phyloP scores from a whole-genome alignment of 2,797 vertebrate species.

The Sebastes iracundus region DNA sequence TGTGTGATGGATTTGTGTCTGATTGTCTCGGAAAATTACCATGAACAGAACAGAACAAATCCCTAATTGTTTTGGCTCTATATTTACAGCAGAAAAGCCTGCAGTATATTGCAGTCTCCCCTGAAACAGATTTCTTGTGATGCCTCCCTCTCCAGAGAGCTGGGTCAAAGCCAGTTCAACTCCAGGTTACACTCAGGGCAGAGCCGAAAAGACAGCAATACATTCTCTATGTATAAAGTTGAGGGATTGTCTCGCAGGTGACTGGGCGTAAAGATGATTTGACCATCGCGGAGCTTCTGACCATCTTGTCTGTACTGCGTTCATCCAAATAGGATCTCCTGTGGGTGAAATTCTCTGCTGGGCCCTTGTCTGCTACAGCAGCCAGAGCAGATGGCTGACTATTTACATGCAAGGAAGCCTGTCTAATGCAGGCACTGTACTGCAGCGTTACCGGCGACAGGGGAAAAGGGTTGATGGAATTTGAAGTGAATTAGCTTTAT shows the following conservation, averaged over 20 bases:
- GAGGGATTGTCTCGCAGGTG: constrained; percentile 38
- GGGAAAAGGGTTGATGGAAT: constrained; percentile 64
- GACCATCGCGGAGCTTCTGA: constrained; percentile 40
- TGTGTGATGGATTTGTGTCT: constrained; percentile 65
- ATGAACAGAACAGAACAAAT: constrained; percentile 65
- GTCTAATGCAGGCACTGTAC: constrained; percentile 57
- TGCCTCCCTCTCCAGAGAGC: constrained; percentile 21
- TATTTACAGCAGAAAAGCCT: constrained; percentile 50
- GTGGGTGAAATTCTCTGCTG: constrained; percentile 64
- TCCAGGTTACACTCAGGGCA: constrained; percentile 33
- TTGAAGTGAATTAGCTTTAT: constrained; percentile 75
- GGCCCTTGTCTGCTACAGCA: constrained; percentile 46
- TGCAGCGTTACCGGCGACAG: constrained; percentile 46
- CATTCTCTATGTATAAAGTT: constrained; percentile 31
- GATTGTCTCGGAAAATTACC: constrained; percentile 67
- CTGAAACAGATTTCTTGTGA: constrained; percentile 28
- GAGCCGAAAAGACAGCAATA: constrained; percentile 21
- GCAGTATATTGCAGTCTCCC: constrained; percentile 24
- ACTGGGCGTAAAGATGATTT: constrained; percentile 37
- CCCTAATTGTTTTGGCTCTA: constrained; percentile 68
- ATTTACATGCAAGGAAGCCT: constrained; percentile 69
- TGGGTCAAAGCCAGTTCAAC: constrained; percentile 45
- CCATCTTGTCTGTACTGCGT: constrained; percentile 43
- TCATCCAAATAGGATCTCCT: constrained; percentile 58
- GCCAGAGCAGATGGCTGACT: constrained; percentile 70